Evolutionary conservation across 2,888 invertebrate genomes (phyloP).

Genomic region (Drosophila quinaria): DNA sequence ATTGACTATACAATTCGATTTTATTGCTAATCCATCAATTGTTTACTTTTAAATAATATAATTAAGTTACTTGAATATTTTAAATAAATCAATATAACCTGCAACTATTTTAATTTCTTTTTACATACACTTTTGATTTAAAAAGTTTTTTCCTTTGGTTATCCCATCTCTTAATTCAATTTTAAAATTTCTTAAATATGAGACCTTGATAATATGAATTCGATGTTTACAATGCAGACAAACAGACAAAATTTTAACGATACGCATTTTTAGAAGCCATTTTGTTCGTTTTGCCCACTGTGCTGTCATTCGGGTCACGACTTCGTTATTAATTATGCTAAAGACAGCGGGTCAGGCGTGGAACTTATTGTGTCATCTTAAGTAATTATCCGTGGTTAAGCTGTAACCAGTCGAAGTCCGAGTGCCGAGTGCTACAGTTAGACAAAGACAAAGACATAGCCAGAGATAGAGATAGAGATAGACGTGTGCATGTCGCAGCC

Average conservation of each 20-base stretch:
- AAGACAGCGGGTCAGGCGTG: slow-evolving; percentile 48
- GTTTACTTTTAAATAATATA: too few species aligned
- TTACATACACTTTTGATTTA: too few species aligned
- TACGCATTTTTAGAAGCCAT: not conserved
- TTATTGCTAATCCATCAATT: too few species aligned
- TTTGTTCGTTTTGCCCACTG: not conserved
- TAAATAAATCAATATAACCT: too few species aligned
- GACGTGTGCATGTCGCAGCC: slow-evolving; percentile 20
- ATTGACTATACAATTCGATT: too few species aligned
- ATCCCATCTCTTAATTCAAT: too few species aligned
- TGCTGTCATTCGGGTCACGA: slow-evolving; percentile 41
- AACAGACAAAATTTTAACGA: not conserved
- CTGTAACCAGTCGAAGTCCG: slow-evolving; percentile 21
- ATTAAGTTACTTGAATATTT: too few species aligned
- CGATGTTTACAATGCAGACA: not conserved
- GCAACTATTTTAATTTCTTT: too few species aligned
- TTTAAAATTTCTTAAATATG: too few species aligned
- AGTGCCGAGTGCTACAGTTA: not conserved
- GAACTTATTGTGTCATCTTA: slow-evolving; percentile 67
- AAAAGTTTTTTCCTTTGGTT: too few species aligned
- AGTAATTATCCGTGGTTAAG: slow-evolving; percentile 67
- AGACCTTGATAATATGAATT: too few species aligned
- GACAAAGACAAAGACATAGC: not conserved
- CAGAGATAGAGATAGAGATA: not conserved
- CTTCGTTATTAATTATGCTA: slow-evolving; percentile 67